These are phyloP conservation scores for Tapera naevia DNA, from an alignment of 2,797 vertebrate species.

Conservation along the genomic window DNA sequence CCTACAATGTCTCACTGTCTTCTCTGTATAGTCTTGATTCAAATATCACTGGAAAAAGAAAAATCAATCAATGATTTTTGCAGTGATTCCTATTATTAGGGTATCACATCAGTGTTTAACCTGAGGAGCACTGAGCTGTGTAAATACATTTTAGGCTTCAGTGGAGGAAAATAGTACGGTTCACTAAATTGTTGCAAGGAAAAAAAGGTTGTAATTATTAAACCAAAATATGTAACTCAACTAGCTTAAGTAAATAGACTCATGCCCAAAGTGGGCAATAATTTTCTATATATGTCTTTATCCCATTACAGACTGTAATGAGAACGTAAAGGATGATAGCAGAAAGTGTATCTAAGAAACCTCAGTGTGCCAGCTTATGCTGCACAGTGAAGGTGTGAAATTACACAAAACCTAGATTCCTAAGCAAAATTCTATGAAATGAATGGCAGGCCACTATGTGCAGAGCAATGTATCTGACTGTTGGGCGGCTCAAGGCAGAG, in stretches of 20 bases:
- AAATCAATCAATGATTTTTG: background rate
- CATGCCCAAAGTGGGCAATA: constrained; percentile 3
- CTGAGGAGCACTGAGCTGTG: background rate
- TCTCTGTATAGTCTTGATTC: background rate
- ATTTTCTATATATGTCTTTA: background rate
- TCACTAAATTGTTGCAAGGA: constrained; percentile 11
- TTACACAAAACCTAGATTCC: background rate
- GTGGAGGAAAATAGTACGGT: constrained; percentile 36
- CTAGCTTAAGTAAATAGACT: constrained; percentile 9
- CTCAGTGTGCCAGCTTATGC: rapidly evolving
- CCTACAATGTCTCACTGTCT: background rate
- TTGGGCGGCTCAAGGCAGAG: background rate
- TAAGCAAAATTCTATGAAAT: background rate
- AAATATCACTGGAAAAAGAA: background rate
- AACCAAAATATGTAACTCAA: constrained; percentile 56
- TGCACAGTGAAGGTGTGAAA: background rate
- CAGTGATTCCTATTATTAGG: background rate
- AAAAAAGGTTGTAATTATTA: constrained; percentile 34
- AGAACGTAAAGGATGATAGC: background rate
- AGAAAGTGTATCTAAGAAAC: background rate
- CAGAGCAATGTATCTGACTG: background rate
- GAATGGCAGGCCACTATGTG: background rate
- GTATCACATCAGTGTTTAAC: background rate
- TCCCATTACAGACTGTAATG: background rate
- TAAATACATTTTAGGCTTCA: constrained; percentile 26